Base-by-base conservation (phyloP, 2,888 invertebrate species). In the Aphidius colemani region DNA sequence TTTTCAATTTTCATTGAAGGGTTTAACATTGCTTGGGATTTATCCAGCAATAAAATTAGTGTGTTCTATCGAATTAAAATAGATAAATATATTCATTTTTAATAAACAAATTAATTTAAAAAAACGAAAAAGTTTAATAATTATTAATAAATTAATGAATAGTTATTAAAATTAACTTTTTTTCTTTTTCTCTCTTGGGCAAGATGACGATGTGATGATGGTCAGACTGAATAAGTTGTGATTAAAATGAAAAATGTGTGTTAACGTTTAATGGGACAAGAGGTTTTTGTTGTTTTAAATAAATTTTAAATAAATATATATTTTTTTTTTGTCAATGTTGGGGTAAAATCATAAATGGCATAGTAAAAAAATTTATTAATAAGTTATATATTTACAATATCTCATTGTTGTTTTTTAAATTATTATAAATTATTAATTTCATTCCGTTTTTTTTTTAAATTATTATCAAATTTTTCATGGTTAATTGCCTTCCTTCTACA, bases 191-290 rank as follows among this genome's bases (percentile, higher is more conserved):
- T 30, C 30, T 30, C 30, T 30, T 30, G 30, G 30, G 30, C 30
- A 30, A 59, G 40, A 55, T 70, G 64, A 70, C 68, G 70, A 67
- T 65, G 69, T 69, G 69, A 74, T 30, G 30, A 30, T 61, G 72
- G 72, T 75, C 71, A 73, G 75, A 77, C 75, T 75, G 77, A 76
- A 30, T 30, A 30, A 70, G 73, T 72, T 76, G 73, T 74, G 74
- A 74, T 77, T 70, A 71, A 69, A 69, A 30, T 30, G 30, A 30
- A 30, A 30, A 30, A 30, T 30, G 5, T 18, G 3, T 2, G 30
- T 1, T 30, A 30, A 30, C 30, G 4, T 30, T 30, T 4, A 30
- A 9, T 9, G 8, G 40, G 7, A 60, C n/a, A 53, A 30, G 30
- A 3, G 30, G 30, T 30, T 30, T 4, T 30, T 30, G 5, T 30